Evolutionary conservation across 2,113 vertebrate genomes (phyloP), one percentile per base, ranked within the genome.

Genomic region (Alosa alosa): DNA sequence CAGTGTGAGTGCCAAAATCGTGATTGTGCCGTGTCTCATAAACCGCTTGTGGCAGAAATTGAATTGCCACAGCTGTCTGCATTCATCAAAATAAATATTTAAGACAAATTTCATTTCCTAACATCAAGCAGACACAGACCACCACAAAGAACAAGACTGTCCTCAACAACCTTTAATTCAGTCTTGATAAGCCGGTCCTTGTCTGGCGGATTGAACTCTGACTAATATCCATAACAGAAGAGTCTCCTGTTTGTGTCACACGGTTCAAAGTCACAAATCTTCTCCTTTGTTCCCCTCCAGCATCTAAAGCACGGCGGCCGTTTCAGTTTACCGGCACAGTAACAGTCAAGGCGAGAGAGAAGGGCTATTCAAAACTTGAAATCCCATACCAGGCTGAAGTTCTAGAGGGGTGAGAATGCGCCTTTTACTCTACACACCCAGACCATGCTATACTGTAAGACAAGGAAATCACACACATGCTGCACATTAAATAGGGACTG

Each of bases 331-430:
- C 96, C 94, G 98, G 98, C 84, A 99, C 98, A 96, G 99, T 99
- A 94, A 99, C 97, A 52, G 98, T 99, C 84, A 99, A 99, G 95
- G 97, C 98, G 20, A 99, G 99, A 93, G 98, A 99, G 93, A 99
- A 99, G 93, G 99, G 95, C 92, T 99, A 99, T 87, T 98, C 98
- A 90, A 99, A 99, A 95, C 97, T 99, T 90, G 98, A 99, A 97
- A 99, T 99, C 94, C 98, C 98, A 0, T 99, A 99, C 95, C 98
- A 99, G 93, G 98, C 97, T 82, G 98, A 99, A 90, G 97, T 99
- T 90, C 95, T 99, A 94, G 97, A 99, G 90, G 98, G 98, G 98
- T 99, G 92, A 97, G 97, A 89, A 78, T 78, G 72, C 25, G 13
- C 36, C 72, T 41, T 47, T 5, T 3, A 36, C 72, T 15, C 72